phyloP scores from a whole-genome alignment of 1,140 invertebrate genomes.

The Leptonema lineaticorne region DNA sequence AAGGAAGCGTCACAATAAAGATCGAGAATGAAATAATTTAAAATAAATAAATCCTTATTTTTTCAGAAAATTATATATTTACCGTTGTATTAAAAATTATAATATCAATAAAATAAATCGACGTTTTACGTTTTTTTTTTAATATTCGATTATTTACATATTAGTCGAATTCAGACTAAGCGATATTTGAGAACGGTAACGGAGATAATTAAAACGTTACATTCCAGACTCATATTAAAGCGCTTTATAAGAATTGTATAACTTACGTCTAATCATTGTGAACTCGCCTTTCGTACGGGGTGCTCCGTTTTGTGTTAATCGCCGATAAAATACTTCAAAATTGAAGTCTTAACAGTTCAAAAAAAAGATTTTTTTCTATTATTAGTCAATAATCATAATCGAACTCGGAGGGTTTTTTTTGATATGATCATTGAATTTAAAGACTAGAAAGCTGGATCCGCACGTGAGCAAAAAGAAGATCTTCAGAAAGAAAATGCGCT shows the following conservation, averaged over 20 bases:
- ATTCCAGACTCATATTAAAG: slow-evolving; percentile 14
- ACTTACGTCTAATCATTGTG: slow-evolving; percentile 3
- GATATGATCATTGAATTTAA: neutral
- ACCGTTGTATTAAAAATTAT: too few relatives aligned
- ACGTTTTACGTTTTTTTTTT: too few relatives aligned
- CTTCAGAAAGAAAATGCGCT: slow-evolving; percentile 41
- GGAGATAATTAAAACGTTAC: slow-evolving; percentile 21
- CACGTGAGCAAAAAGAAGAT: slow-evolving; percentile 38
- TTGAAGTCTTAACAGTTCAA: neutral
- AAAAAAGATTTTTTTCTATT: neutral
- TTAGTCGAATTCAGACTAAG: too few relatives aligned
- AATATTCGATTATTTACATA: too few relatives aligned
- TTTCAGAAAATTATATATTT: too few relatives aligned
- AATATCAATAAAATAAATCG: too few relatives aligned
- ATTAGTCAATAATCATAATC: neutral
- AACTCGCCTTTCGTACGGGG: neutral
- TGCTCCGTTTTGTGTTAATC: neutral
- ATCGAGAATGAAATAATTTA: too few relatives aligned
- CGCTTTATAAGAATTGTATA: neutral
- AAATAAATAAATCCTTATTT: too few relatives aligned
- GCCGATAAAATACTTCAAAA: too few relatives aligned
- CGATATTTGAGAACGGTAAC: neutral
- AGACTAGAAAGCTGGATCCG: slow-evolving; percentile 1
- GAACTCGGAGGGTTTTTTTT: neutral
- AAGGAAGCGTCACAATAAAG: too few relatives aligned